A percentile compares a stretch with the other conserved stretches of the same genome.
phyloP scores from a whole-genome alignment of 2,797 vertebrate genomes.

The Neopelma chrysocephalum region DNA sequence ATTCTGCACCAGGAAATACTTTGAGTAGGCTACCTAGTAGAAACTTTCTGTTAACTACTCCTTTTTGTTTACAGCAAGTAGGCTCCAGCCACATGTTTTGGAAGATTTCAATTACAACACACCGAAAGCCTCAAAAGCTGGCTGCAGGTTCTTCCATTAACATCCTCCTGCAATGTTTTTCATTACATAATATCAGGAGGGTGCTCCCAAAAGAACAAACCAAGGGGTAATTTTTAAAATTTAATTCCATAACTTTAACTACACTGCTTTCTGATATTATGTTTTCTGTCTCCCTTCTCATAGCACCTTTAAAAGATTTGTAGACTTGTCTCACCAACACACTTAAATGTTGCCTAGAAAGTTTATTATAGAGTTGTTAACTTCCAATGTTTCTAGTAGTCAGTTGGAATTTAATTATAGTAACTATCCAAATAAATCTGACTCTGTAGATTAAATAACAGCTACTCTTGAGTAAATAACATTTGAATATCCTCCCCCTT shows the following conservation, averaged over 20 bases:
- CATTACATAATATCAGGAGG: neutral
- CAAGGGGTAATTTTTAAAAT: neutral
- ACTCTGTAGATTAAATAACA: conserved; percentile 37
- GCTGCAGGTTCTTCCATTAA: neutral
- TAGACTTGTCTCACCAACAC: neutral
- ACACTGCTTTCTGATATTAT: neutral
- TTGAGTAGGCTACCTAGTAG: neutral
- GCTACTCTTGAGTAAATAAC: conserved; percentile 2
- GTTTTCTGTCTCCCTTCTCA: neutral
- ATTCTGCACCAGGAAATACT: neutral
- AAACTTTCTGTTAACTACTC: neutral
- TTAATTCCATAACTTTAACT: neutral
- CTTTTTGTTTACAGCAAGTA: neutral
- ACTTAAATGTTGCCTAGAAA: conserved; percentile 21
- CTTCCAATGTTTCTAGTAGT: conserved; percentile 16
- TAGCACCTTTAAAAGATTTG: neutral
- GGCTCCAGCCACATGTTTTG: neutral
- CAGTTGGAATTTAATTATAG: conserved; percentile 36
- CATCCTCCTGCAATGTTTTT: neutral
- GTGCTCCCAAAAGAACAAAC: neutral
- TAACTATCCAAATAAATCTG: conserved; percentile 39
- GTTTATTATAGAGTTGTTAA: conserved; percentile 45
- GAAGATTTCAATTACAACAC: neutral
- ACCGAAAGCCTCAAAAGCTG: neutral
- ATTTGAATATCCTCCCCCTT: conserved; percentile 1